Percentiles rank a stretch among this genome's conserved stretches.
phyloP scores from a whole-genome alignment of 1,140 invertebrate genomes.

The Cydia amplana region DNA sequence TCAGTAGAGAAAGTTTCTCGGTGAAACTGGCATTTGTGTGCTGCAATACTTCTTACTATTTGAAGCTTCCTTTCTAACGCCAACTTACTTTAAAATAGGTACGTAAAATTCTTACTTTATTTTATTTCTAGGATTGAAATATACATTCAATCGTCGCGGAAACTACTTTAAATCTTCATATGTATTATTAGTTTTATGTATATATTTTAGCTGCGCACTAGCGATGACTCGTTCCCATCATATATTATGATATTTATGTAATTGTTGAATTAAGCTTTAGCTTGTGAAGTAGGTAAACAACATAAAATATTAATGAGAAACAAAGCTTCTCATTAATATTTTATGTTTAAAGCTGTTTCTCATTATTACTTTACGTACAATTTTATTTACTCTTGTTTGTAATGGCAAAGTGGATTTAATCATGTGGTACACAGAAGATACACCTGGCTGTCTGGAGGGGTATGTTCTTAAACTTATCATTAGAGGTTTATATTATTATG shows the following conservation, averaged over 20 bases:
- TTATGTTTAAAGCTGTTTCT: background rate
- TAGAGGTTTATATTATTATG: background rate
- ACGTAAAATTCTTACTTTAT: no score
- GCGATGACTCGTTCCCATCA: no score
- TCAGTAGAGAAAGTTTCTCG: background rate
- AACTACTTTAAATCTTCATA: background rate
- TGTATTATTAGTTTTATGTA: no score
- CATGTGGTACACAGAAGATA: background rate
- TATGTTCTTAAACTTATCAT: background rate
- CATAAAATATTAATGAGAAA: background rate
- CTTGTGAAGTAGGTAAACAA: no score
- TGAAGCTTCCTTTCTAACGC: no score
- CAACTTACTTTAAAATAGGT: no score
- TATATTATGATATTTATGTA: no score
- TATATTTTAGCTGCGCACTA: no score
- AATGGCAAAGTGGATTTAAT: background rate
- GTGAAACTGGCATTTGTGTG: conserved; percentile 1
- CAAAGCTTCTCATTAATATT: no score
- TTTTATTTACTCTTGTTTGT: background rate
- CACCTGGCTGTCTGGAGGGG: background rate
- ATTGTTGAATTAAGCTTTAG: no score
- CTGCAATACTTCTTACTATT: background rate
- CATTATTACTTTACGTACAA: background rate
- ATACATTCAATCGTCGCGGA: background rate
- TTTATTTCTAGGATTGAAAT: no score